Evolutionary conservation across 2,113 vertebrate species (phyloP).

Genomic region (Cyanoramphus novaezelandiae): DNA sequence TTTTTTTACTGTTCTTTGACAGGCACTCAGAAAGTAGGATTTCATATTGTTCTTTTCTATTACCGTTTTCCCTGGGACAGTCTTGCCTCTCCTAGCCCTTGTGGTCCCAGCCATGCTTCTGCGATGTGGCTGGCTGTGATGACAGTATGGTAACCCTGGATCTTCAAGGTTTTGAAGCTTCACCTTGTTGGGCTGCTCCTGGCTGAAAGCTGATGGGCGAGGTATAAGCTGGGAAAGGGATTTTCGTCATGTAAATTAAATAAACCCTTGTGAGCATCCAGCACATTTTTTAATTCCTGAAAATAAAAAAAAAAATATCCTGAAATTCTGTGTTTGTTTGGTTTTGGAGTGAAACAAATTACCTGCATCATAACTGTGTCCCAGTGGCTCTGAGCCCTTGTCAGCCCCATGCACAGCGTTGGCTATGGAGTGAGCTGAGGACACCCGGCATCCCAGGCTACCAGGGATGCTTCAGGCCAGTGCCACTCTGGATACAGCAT

Average conservation of each 20-base stretch:
- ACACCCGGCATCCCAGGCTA: accelerated
- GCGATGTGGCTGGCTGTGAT: not conserved
- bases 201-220: not conserved
- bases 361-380: not conserved
- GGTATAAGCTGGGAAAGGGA: not conserved
- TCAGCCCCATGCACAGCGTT: not conserved
- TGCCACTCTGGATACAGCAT: not conserved
- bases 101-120: not conserved
- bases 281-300: not conserved
- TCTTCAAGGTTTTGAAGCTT: not conserved
- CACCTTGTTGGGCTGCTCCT: not conserved
- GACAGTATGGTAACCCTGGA: not conserved
- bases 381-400: accelerated
- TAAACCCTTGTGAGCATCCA: not conserved
- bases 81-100: not conserved
- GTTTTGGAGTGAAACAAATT: not conserved
- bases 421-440: not conserved
- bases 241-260: not conserved
- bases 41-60: not conserved
- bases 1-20: not conserved
- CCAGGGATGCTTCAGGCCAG: not conserved
- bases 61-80: not conserved
- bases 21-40: not conserved
- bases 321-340: not conserved
- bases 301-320: too few species aligned